Conservation (phyloP, 2,888 invertebrate genomes). For the Polia nebulosa region DNA sequence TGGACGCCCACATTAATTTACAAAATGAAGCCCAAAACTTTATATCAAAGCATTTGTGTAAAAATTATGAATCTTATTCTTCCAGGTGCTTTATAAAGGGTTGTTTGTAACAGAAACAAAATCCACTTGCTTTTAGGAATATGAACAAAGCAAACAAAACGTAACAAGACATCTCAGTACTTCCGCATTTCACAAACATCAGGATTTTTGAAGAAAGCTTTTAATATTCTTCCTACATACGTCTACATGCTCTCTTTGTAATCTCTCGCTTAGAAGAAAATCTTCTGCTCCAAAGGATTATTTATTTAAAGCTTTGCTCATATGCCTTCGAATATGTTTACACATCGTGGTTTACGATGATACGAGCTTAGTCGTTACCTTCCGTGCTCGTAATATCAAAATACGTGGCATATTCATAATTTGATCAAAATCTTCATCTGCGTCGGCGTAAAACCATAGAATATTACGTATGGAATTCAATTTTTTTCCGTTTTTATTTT, state of each 20-base stretch:
- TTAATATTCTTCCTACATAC: constrained; percentile 9
- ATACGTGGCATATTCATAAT: constrained; percentile 34
- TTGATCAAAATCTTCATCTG: constrained; percentile 11
- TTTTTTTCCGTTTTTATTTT: background rate
- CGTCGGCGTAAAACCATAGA: background rate
- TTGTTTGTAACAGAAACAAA: background rate
- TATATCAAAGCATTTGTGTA: too few relatives aligned
- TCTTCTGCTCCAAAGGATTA: constrained; percentile 19
- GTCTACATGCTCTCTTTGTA: constrained; percentile 16
- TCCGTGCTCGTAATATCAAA: constrained; percentile 22
- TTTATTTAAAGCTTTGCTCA: constrained; percentile 34
- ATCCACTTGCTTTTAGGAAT: background rate
- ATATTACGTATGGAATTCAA: background rate
- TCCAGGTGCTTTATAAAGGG: background rate
- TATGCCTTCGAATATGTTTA: constrained; percentile 28
- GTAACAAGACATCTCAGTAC: background rate
- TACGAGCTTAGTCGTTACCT: constrained; percentile 16
- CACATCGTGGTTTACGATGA: constrained; percentile 26
- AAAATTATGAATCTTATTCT: background rate
- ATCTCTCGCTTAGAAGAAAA: constrained; percentile 21
- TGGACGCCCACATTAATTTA: too few relatives aligned
- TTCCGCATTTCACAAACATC: constrained; percentile 14
- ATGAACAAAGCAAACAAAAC: background rate
- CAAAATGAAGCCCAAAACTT: too few relatives aligned
- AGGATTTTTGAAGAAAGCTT: constrained; percentile 12